Evolutionary conservation across 1,140 invertebrate species (phyloP).

Genomic region (Hormaphis cornu): DNA sequence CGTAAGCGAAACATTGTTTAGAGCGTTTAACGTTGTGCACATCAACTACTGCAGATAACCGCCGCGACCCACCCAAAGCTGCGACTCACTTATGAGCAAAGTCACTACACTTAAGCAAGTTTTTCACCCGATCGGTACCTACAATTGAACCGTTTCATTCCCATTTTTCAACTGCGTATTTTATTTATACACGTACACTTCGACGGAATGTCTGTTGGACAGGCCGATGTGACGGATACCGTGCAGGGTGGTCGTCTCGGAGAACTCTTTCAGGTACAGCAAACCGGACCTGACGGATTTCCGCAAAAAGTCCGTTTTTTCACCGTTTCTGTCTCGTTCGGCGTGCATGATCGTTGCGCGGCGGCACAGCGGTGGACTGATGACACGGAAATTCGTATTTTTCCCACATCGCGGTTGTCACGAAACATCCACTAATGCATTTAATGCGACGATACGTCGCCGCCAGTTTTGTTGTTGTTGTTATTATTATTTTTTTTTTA

Average conservation of each 20-base stretch:
- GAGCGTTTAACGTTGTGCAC: too few relatives aligned
- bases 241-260: slow-evolving; percentile 29
- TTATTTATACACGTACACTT: slow-evolving; percentile 18
- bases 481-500: slow-evolving; percentile 17
- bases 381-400: slow-evolving; percentile 7
- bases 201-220: slow-evolving; percentile 28
- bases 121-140: too few relatives aligned
- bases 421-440: slow-evolving; percentile 28
- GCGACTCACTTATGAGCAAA: too few relatives aligned
- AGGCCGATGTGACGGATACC: slow-evolving; percentile 28
- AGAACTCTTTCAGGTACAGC: slow-evolving; percentile 28
- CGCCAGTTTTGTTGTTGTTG: too few relatives aligned
- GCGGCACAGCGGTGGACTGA: background rate
- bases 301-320: slow-evolving; percentile 26
- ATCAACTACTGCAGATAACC: too few relatives aligned
- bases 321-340: slow-evolving; percentile 4
- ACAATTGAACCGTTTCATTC: too few relatives aligned
- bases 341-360: background rate
- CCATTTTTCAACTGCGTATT: too few relatives aligned
- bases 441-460: too few relatives aligned
- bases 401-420: slow-evolving; percentile 30
- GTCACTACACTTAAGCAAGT: too few relatives aligned
- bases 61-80: too few relatives aligned
- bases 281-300: background rate
- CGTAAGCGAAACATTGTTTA: too few relatives aligned